A percentile compares a stretch with the other conserved stretches of the same genome.
Conservation (phyloP, 2,113 vertebrate genomes). For the Bombycilla garrulus region DNA sequence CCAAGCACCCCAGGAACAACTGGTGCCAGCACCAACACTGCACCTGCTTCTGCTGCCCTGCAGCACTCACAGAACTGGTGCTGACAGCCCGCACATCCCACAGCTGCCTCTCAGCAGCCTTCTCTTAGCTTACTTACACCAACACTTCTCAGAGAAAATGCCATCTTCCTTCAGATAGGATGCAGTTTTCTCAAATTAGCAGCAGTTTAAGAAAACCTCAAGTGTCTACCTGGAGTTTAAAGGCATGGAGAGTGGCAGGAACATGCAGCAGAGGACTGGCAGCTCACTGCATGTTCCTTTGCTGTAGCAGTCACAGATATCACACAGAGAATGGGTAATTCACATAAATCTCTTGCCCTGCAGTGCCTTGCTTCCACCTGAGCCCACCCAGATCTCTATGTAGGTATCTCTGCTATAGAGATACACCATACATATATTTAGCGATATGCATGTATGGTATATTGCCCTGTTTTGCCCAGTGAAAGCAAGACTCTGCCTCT, state of each 20-base stretch:
- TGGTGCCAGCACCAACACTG: background rate
- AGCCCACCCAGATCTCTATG: background rate
- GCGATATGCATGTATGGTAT: no score
- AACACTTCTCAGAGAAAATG: background rate
- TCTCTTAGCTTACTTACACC: background rate
- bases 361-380: background rate
- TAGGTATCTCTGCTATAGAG: background rate
- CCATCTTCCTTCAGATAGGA: background rate
- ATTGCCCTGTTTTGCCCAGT: background rate
- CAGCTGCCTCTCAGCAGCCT: background rate
- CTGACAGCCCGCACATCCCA: background rate
- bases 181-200: background rate
- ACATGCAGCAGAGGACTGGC: background rate
- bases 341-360: accelerated
- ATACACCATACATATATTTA: no score
- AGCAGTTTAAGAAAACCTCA: background rate
- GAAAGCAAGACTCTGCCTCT: background rate
- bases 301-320: background rate
- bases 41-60: background rate
- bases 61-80: background rate
- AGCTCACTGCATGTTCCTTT: background rate
- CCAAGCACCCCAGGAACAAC: background rate
- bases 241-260: background rate
- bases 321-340: accelerated
- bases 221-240: background rate